Conservation (phyloP, 2,888 invertebrate genomes). For the Nasonovia ribisnigri region DNA sequence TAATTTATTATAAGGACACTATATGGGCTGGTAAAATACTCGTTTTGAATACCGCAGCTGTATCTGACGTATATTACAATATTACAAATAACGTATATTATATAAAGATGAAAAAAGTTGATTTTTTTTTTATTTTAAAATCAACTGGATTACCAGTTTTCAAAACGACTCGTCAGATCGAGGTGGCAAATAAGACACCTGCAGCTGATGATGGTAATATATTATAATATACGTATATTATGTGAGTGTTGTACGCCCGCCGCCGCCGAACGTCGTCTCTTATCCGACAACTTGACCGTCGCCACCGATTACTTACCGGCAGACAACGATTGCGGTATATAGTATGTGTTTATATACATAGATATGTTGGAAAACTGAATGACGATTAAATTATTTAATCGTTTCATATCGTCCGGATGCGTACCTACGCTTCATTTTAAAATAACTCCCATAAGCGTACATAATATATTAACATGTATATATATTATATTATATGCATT, state of each 20-base stretch:
- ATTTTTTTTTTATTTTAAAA: constrained; percentile 12
- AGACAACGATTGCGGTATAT: background rate
- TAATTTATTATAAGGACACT: background rate
- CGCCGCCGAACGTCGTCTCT: constrained; percentile 19
- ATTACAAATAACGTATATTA: background rate
- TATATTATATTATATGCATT: background rate
- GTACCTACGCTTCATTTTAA: background rate
- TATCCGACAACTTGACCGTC: constrained; percentile 9
- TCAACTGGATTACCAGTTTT: constrained; percentile 18
- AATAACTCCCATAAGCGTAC: background rate
- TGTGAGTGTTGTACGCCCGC: constrained; percentile 5
- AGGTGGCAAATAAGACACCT: constrained; percentile 51
- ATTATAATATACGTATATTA: background rate
- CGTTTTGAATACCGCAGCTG: background rate
- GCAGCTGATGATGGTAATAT: constrained; percentile 42
- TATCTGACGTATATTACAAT: background rate
- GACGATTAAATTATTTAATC: constrained; percentile 42
- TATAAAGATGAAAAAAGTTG: background rate
- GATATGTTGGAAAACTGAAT: background rate
- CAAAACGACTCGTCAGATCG: constrained; percentile 40
- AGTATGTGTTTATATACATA: background rate
- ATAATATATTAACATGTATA: background rate
- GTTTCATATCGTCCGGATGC: background rate
- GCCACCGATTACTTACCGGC: constrained; percentile 1
- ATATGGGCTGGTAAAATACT: background rate